Evolutionary conservation across 2,888 invertebrate genomes (phyloP), one percentile per base, ranked within the genome.

Genomic region (Lapara coniferarum): DNA sequence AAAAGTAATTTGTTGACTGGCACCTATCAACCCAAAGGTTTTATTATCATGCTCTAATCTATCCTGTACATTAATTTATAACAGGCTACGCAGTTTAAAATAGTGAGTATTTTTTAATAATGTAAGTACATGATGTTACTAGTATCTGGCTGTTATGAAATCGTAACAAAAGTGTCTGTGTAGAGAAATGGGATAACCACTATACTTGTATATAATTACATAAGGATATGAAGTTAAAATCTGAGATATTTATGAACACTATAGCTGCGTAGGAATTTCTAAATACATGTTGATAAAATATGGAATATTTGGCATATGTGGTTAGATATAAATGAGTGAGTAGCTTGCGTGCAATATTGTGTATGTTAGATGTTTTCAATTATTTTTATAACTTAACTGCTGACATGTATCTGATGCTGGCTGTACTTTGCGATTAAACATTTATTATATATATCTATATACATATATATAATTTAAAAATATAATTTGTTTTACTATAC

Each of bases 291-390:
- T 63, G 19, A 46, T 63, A 49, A 10, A 63, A 49, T 63, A 63
- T 49, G 10, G 49, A 16, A 63, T 49, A 63, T 63, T 63, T 63
- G 63, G 63, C 63, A 63, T 63, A 49, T 63, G 49, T 57, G 57
- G 57, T 63, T 63, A 63, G 63, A 63, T 63, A 63, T 63, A 49
- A 19, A 49, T 63, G 63, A 63, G 63, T 63, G 63, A 63, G 63
- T 63, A 63, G 63, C 63, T 63, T 71, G 66, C 71, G 70, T 72
- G 66, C 69, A 68, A 68, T 69, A 70, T 67, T 69, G 57, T 71
- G 66, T 71, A 66, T 71, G 67, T 63, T 63, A 63, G 63, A 63
- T 49, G 63, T 63, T 63, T 63, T 63, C 49, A 63, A 63, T 63
- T 63, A 63, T 63, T 63, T 63, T 63, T 63, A 63, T 63, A 63